Conservation (phyloP, 2,888 invertebrate genomes). For the Trachelus tabidus region DNA sequence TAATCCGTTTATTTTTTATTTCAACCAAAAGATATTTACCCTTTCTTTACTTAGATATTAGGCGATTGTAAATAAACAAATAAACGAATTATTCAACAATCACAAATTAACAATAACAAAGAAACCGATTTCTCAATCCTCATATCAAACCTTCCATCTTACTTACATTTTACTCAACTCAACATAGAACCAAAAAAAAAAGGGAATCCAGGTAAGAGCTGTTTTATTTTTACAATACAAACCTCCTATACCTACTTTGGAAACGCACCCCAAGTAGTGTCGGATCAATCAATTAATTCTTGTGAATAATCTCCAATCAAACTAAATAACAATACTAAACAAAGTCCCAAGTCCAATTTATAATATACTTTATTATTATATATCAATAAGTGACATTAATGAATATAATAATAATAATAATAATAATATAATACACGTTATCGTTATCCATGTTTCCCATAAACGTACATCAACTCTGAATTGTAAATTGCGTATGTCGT, state of each 20-base stretch:
- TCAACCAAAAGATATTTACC: neutral
- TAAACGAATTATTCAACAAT: neutral
- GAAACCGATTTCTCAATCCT: neutral
- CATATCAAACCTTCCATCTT: neutral
- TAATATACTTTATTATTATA: slow-evolving; percentile 39
- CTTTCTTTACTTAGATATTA: neutral
- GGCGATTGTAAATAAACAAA: neutral
- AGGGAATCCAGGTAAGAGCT: neutral
- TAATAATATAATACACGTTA: slow-evolving; percentile 49
- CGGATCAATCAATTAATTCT: neutral
- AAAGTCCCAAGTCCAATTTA: neutral
- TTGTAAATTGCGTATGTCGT: slow-evolving; percentile 38
- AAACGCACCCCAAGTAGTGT: neutral
- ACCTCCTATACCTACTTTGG: neutral
- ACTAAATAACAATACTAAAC: neutral
- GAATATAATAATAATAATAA: slow-evolving; percentile 45
- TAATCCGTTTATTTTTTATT: neutral
- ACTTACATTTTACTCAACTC: neutral
- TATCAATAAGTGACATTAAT: slow-evolving; percentile 40
- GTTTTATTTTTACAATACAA: neutral
- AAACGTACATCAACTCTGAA: slow-evolving; percentile 48
- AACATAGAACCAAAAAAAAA: no score
- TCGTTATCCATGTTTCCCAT: slow-evolving; percentile 52
- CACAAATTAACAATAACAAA: neutral
- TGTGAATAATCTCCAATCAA: neutral